Percentiles rank a stretch among this genome's conserved stretches.
phyloP scores from a whole-genome alignment of 2,113 vertebrate species.

The Spilogale gracilis region DNA sequence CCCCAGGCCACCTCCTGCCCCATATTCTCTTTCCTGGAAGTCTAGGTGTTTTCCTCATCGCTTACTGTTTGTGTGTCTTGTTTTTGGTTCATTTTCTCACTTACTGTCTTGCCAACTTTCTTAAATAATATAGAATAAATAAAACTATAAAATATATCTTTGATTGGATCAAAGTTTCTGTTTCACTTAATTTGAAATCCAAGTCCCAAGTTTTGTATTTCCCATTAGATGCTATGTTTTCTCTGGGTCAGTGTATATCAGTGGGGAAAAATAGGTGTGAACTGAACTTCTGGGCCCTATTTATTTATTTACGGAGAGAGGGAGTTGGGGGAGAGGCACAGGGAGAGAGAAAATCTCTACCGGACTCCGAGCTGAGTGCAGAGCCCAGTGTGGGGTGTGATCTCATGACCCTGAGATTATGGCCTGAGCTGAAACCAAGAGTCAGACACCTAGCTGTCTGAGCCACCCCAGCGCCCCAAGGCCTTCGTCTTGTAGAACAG shows the following conservation, averaged over 20 bases:
- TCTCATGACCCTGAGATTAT: neutral
- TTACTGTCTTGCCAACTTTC: neutral
- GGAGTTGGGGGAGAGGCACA: neutral
- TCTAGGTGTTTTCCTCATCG: neutral
- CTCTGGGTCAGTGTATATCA: neutral
- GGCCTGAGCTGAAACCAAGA: neutral
- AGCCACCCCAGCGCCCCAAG: neutral
- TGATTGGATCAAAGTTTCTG: neutral
- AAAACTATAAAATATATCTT: neutral
- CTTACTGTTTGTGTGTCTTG: neutral
- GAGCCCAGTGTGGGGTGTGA: neutral
- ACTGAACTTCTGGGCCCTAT: rapidly evolving
- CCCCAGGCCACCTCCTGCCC: too few species aligned
- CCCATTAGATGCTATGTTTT: neutral
- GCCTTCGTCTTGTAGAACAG: neutral
- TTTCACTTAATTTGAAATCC: neutral
- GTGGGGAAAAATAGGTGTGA: neutral
- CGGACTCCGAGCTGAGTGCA: neutral
- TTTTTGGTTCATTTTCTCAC: neutral
- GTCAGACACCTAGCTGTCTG: neutral
- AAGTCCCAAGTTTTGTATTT: neutral
- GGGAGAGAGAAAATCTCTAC: neutral
- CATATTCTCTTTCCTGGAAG: neutral
- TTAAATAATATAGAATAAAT: neutral
- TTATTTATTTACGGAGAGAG: neutral